phyloP scores from a whole-genome alignment of 2,113 vertebrate genomes.

The Ailuropoda melanoleuca region DNA sequence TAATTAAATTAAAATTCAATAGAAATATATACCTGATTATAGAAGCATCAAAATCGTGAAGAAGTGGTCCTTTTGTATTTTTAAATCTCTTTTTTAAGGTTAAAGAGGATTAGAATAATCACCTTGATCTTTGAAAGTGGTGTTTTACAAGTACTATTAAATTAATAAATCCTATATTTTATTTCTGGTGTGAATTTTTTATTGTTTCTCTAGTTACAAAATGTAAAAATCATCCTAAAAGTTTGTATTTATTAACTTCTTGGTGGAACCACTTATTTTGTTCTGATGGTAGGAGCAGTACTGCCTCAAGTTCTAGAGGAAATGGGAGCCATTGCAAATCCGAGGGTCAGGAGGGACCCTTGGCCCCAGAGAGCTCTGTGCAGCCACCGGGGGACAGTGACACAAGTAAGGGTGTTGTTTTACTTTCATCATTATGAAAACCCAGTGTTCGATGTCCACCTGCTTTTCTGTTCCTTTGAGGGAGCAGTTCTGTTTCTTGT shows the following conservation, averaged over 20 bases:
- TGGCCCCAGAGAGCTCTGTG: conserved; percentile 68
- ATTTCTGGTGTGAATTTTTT: conserved; percentile 8
- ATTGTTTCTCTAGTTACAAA: neutral
- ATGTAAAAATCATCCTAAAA: neutral
- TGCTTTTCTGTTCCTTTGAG: neutral
- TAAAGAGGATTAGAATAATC: neutral
- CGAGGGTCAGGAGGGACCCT: conserved; percentile 81
- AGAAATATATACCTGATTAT: neutral
- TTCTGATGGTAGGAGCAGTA: conserved; percentile 90
- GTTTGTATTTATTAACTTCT: neutral
- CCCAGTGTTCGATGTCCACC: neutral
- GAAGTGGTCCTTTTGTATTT: neutral
- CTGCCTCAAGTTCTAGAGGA: conserved; percentile 91
- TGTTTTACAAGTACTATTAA: neutral
- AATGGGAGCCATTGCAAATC: conserved; percentile 87
- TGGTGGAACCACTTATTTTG: neutral
- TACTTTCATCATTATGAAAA: neutral
- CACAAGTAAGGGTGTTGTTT: conserved; percentile 78
- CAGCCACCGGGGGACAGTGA: conserved; percentile 78
- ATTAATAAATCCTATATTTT: neutral
- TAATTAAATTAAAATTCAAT: neutral
- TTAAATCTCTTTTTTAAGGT: neutral
- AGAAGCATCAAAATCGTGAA: neutral
- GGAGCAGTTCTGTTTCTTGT: neutral
- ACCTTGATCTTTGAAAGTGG: neutral